A percentile compares a stretch with the other conserved stretches of the same genome.
These are phyloP conservation scores for Zaprionus inermis DNA, from an alignment of 1,140 invertebrate species.

Conservation along the genomic window DNA sequence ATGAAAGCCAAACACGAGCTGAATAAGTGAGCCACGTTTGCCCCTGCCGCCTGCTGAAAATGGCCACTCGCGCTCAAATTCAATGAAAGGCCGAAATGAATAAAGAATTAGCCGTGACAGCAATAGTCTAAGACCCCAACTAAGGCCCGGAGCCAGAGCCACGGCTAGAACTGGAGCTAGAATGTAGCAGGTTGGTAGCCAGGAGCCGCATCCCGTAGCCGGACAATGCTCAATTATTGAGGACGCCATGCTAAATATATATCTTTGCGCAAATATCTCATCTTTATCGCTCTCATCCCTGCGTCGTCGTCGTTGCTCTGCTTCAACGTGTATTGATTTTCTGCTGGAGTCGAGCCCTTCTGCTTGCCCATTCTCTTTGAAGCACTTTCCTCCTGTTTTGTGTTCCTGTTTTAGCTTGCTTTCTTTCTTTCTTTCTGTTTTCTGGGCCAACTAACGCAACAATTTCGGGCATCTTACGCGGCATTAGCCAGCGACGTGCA, in stretches of 20 bases:
- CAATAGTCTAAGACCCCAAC: conserved; percentile 18
- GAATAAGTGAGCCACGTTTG: conserved; percentile 40
- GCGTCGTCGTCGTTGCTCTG: neutral
- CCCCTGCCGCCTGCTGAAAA: conserved; percentile 10
- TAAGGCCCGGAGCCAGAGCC: neutral
- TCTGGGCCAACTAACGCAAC: conserved; percentile 45
- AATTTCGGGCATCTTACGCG: conserved; percentile 33
- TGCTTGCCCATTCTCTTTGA: too few relatives aligned
- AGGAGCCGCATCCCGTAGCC: neutral
- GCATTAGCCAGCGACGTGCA: conserved; percentile 37
- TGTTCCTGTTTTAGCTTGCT: conserved; percentile 1
- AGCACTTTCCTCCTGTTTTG: neutral
- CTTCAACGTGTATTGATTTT: conserved; percentile 48
- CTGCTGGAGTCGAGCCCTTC: conserved; percentile 5
- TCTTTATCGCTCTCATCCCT: conserved; percentile 5
- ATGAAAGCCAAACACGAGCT: conserved; percentile 45
- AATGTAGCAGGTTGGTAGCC: neutral
- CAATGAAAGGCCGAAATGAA: conserved; percentile 70
- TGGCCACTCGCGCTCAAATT: conserved; percentile 23
- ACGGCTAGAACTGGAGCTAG: neutral
- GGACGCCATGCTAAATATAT: conserved; percentile 15
- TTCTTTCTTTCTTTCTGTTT: conserved; percentile 7
- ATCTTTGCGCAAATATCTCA: conserved; percentile 13
- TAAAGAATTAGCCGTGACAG: conserved; percentile 66
- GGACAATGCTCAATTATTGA: conserved; percentile 53